Percentiles rank a stretch among this genome's conserved stretches.
phyloP scores from a whole-genome alignment of 64 coral and sea anemone genomes.

The Trachythela sp. region DNA sequence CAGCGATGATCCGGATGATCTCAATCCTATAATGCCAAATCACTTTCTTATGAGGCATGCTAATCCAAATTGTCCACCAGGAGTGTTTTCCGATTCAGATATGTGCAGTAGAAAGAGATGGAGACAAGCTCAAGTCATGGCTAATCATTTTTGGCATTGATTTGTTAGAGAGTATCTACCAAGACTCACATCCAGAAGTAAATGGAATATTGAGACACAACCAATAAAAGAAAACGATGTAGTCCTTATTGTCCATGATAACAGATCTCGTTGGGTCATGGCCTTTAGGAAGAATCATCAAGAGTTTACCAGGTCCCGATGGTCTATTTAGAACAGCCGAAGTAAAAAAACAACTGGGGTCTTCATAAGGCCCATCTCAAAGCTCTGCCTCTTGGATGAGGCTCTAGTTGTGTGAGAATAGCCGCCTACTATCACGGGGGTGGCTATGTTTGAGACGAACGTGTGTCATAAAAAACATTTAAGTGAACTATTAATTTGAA shows the following conservation, averaged over 20 bases:
- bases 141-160: neutral
- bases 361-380: neutral
- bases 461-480: too few relatives aligned
- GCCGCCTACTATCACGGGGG: neutral
- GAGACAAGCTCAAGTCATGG: neutral
- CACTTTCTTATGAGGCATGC: neutral
- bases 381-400: neutral
- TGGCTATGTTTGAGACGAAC: conserved; percentile 2
- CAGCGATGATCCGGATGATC: neutral
- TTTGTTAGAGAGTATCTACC: neutral
- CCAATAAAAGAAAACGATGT: neutral
- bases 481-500: too few relatives aligned
- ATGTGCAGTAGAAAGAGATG: neutral
- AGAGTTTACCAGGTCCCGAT: neutral
- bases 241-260: neutral
- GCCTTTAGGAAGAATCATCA: neutral
- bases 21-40: neutral
- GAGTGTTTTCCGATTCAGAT: neutral
- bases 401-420: neutral
- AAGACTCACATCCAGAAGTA: neutral
- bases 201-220: neutral
- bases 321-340: neutral
- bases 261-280: neutral
- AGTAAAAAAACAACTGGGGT: neutral
- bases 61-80: neutral